These are phyloP conservation scores for Enteromius radiatus DNA, from an alignment of 2,797 vertebrate species.

Conservation along the genomic window DNA sequence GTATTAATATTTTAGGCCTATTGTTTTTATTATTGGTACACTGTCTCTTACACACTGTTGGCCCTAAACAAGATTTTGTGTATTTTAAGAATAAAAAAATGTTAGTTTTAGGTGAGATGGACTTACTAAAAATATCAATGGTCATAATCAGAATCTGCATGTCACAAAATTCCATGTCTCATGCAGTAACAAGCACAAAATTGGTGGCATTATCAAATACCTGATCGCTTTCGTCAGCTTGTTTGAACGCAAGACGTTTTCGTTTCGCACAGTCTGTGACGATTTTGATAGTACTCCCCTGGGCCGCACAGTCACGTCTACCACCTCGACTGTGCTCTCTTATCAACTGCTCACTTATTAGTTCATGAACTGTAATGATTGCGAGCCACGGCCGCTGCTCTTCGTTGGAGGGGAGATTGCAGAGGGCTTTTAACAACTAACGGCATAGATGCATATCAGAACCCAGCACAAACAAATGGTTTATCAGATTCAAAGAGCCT, in stretches of 20 bases:
- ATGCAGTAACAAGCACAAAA: not conserved
- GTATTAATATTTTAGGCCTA: not conserved
- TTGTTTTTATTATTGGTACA: not conserved
- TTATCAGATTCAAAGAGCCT: conserved; percentile 46
- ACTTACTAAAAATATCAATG: not conserved
- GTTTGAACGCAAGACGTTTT: conserved; percentile 42
- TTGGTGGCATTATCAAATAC: conserved; percentile 24
- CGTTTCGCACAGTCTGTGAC: conserved; percentile 43
- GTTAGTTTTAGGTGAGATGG: not conserved
- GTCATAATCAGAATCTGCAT: not conserved
- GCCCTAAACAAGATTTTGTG: not conserved
- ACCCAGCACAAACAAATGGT: conserved; percentile 39
- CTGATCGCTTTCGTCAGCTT: conserved; percentile 34
- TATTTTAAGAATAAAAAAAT: not conserved
- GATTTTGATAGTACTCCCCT: conserved; percentile 49
- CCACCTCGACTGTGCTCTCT: conserved; percentile 50
- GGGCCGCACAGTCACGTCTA: conserved; percentile 55
- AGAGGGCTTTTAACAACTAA: conserved; percentile 49
- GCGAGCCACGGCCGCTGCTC: conserved; percentile 28
- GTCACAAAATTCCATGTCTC: conserved; percentile 12
- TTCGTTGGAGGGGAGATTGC: conserved; percentile 32
- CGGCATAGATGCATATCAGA: conserved; percentile 50
- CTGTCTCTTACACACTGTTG: not conserved
- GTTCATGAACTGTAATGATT: conserved; percentile 58
- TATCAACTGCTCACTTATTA: conserved; percentile 59